Evolutionary conservation across 2,113 vertebrate species (phyloP).

Genomic region (Ramphastos sulfuratus): DNA sequence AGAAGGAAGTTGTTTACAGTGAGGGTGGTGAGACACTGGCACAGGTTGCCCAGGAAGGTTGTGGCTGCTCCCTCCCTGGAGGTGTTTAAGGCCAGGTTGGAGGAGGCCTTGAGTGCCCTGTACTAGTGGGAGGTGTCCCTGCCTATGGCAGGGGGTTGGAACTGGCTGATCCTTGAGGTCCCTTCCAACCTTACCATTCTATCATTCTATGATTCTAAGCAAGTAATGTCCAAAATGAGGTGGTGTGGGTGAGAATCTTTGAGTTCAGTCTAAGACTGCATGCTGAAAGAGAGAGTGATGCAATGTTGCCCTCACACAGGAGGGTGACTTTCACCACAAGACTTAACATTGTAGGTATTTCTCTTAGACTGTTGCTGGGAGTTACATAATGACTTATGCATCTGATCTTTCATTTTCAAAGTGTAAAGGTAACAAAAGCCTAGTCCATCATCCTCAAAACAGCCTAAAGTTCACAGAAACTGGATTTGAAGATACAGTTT

Average conservation of each 20-base stretch:
- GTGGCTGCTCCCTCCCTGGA: too few species aligned
- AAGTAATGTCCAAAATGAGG: not conserved
- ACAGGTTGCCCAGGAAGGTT: too few species aligned
- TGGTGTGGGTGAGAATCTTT: not conserved
- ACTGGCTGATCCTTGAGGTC: too few species aligned
- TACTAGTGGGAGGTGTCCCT: too few species aligned
- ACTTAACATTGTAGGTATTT: not conserved
- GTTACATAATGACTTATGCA: not conserved
- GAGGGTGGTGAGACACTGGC: too few species aligned
- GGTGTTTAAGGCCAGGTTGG: too few species aligned
- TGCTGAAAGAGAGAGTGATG: not conserved
- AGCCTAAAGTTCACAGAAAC: not conserved
- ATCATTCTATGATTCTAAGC: too few species aligned
- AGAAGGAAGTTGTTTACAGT: too few species aligned
- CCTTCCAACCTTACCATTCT: too few species aligned
- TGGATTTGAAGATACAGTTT: not conserved
- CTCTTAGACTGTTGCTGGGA: not conserved
- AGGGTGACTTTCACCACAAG: not conserved
- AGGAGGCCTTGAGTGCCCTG: too few species aligned
- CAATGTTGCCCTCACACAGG: not conserved
- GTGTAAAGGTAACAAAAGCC: not conserved
- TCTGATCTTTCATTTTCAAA: not conserved
- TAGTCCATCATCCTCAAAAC: not conserved
- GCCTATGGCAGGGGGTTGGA: too few species aligned
- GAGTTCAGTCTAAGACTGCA: not conserved